phyloP scores from a whole-genome alignment of 2,888 invertebrate species.

The Cerastis rubricosa region DNA sequence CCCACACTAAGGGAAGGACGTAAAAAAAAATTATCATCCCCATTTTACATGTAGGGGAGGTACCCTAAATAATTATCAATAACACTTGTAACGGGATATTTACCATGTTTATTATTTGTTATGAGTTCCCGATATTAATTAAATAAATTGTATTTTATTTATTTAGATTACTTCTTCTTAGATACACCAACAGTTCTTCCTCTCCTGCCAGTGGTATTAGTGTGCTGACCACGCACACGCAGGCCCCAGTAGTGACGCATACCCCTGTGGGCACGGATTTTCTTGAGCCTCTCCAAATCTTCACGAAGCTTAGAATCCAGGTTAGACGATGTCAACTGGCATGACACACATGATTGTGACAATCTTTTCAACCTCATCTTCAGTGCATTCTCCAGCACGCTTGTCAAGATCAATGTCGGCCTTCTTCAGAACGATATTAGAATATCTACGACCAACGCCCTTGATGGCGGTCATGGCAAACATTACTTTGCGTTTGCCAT shows the following conservation, averaged over 20 bases:
- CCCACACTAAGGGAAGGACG: no score
- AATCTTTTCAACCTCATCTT: conserved; percentile 95
- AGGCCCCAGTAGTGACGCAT: conserved; percentile 99
- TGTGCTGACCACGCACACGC: conserved; percentile 99
- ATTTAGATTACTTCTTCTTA: conserved; percentile 98
- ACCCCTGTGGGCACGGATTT: conserved; percentile 99
- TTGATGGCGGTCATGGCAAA: conserved; percentile 99
- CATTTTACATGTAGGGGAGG: no score
- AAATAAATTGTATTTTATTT: no score
- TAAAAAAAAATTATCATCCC: no score
- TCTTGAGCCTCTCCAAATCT: conserved; percentile 99
- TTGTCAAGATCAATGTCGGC: conserved; percentile 99
- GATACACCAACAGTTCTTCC: conserved; percentile 99
- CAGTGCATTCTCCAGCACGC: conserved; percentile 99
- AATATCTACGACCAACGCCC: conserved; percentile 99
- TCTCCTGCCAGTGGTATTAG: conserved; percentile 99
- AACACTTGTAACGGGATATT: no score
- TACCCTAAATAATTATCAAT: no score
- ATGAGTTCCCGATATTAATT: no score
- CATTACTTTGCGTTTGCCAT: conserved; percentile 99
- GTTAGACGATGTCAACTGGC: conserved; percentile 88
- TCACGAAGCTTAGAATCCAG: conserved; percentile 97
- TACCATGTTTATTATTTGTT: no score
- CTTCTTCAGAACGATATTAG: conserved; percentile 99
- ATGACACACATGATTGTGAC: no score